Percentiles rank a stretch among this genome's conserved stretches.
Evolutionary conservation across 1,140 invertebrate species (phyloP).

Genomic region (Diorhabda carinulata): DNA sequence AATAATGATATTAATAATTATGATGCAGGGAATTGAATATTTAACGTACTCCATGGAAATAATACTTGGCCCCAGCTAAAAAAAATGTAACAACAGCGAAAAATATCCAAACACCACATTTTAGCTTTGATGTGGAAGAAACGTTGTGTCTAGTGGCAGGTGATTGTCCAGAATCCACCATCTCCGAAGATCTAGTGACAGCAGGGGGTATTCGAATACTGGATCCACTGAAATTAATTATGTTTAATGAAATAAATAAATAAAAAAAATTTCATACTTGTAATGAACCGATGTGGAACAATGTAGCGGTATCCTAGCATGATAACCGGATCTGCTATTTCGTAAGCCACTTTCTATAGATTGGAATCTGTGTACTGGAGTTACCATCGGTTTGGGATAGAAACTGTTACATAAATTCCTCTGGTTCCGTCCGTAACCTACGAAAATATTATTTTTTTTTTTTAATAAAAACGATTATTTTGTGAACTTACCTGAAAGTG

Average conservation of each 20-base stretch:
- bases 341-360: conserved; percentile 56
- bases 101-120: conserved; percentile 28
- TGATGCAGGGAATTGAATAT: too few species aligned
- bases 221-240: conserved; percentile 1
- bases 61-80: conserved; percentile 25
- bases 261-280: conserved; percentile 15
- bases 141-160: conserved; percentile 10
- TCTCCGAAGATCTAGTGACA: conserved; percentile 6
- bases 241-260: too few species aligned
- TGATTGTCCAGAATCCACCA: conserved; percentile 9
- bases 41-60: conserved; percentile 21
- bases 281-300: conserved; percentile 15
- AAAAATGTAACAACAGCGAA: conserved; percentile 26
- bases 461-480: not conserved
- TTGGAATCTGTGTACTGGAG: conserved; percentile 64
- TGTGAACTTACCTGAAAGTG: conserved; percentile 32
- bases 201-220: conserved; percentile 6
- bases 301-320: conserved; percentile 5
- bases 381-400: conserved; percentile 58
- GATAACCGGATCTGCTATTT: conserved; percentile 47
- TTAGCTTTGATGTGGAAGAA: conserved; percentile 18
- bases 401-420: conserved; percentile 22
- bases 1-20: conserved; percentile 19
- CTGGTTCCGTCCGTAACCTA: conserved; percentile 28
- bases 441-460: not conserved